These are phyloP conservation scores for Liolophura sinensis DNA, from an alignment of 1,140 invertebrate genomes.

Conservation along the genomic window DNA sequence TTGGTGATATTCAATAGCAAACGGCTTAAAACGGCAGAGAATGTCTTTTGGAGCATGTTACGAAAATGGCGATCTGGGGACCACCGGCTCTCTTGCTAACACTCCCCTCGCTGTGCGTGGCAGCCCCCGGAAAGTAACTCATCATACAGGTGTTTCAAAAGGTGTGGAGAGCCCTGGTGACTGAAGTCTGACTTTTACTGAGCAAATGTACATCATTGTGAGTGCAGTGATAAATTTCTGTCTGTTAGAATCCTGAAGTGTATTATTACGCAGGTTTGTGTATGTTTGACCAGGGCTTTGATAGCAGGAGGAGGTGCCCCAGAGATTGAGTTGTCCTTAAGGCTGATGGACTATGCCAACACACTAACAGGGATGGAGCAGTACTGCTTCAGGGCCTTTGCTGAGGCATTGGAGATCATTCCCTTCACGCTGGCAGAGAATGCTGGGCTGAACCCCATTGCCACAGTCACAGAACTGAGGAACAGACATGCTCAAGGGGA, in stretches of 20 bases:
- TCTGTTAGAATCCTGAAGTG: not conserved
- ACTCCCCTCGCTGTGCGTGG: too few relatives aligned
- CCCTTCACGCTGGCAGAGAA: slow-evolving; percentile 99
- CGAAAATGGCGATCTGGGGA: too few relatives aligned
- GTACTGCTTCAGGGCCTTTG: slow-evolving; percentile 91
- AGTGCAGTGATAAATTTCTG: too few relatives aligned
- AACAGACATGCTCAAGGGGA: slow-evolving; percentile 89
- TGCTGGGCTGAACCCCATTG: slow-evolving; percentile 96
- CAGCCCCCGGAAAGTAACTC: too few relatives aligned
- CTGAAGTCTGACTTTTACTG: too few relatives aligned
- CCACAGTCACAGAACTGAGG: slow-evolving; percentile 95
- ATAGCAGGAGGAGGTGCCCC: slow-evolving; percentile 96
- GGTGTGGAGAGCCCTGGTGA: not conserved
- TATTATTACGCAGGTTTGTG: too few relatives aligned
- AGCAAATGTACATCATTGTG: too few relatives aligned
- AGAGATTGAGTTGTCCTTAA: slow-evolving; percentile 90
- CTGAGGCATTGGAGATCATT: slow-evolving; percentile 95
- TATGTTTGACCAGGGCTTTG: slow-evolving; percentile 65
- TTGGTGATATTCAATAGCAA: too few relatives aligned
- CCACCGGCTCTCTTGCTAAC: too few relatives aligned
- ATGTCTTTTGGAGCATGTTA: too few relatives aligned
- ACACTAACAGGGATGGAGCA: slow-evolving; percentile 88
- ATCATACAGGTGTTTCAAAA: too few relatives aligned
- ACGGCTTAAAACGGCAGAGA: too few relatives aligned
- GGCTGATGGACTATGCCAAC: slow-evolving; percentile 80